These are phyloP conservation scores for Drosophila mojavensis DNA, from an alignment of 1,140 invertebrate species.

Conservation along the genomic window DNA sequence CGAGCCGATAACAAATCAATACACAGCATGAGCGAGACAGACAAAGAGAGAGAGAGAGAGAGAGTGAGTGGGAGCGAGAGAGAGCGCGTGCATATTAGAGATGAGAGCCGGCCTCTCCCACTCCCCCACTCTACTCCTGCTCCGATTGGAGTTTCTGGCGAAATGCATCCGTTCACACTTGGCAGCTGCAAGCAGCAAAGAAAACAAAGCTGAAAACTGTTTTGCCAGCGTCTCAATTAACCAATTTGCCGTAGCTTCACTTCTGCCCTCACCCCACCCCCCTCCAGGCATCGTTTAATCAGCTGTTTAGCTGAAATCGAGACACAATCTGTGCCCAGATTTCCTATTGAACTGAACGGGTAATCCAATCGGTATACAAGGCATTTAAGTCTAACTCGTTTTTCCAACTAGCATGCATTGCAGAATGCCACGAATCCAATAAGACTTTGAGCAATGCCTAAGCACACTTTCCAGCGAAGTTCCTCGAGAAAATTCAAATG, in stretches of 20 bases:
- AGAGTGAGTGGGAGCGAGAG: not conserved
- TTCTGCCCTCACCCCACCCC: not conserved
- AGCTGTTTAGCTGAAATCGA: slow-evolving; percentile 29
- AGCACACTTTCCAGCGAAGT: no score
- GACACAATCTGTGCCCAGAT: slow-evolving; percentile 12
- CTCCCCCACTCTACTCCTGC: not conserved
- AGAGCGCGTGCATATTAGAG: not conserved
- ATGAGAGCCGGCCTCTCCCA: not conserved
- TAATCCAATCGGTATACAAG: slow-evolving; percentile 12
- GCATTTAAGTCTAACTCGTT: not conserved
- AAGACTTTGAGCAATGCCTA: no score
- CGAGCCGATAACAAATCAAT: slow-evolving; percentile 48
- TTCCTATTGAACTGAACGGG: not conserved
- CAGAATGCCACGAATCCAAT: not conserved
- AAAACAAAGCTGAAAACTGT: slow-evolving; percentile 6
- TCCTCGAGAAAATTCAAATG: no score
- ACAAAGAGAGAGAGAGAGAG: not conserved
- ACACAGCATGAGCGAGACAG: slow-evolving; percentile 1
- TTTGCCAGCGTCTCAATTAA: slow-evolving; percentile 28
- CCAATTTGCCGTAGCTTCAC: not conserved
- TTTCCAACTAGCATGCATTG: not conserved
- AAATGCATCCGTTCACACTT: slow-evolving; percentile 35
- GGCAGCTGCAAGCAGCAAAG: slow-evolving; percentile 4
- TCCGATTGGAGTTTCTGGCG: slow-evolving; percentile 19
- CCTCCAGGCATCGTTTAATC: not conserved